phyloP scores from a whole-genome alignment of 2,797 vertebrate species.

The Selene dorsalis region DNA sequence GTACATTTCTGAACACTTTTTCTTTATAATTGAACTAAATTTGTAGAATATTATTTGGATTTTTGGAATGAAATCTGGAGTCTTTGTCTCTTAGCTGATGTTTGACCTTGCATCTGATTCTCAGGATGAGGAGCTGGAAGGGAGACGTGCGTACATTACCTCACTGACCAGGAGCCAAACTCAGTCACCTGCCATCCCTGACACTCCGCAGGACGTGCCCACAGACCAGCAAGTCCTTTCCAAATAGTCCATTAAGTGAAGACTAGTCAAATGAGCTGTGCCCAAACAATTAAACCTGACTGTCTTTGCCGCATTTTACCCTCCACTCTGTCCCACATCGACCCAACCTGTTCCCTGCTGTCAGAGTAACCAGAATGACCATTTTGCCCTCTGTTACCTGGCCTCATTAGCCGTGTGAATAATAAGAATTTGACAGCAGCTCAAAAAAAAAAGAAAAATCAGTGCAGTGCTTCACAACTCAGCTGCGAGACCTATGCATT shows the following conservation, averaged over 20 bases:
- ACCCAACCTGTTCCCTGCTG: conserved; percentile 19
- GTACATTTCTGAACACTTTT: neutral
- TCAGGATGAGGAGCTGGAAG: conserved; percentile 84
- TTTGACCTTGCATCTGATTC: conserved; percentile 25
- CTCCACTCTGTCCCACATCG: conserved; percentile 16
- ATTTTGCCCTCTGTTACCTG: conserved; percentile 16
- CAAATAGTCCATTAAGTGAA: conserved; percentile 44
- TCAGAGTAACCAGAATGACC: conserved; percentile 19
- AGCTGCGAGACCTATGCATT: conserved; percentile 14
- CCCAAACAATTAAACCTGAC: conserved; percentile 15
- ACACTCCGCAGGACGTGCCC: conserved; percentile 18
- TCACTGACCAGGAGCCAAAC: conserved; percentile 19
- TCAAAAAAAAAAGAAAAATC: neutral
- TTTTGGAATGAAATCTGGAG: too few species aligned
- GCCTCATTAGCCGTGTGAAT: conserved; percentile 16
- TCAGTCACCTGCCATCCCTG: conserved; percentile 16
- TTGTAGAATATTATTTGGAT: neutral
- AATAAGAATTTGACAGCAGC: conserved; percentile 12
- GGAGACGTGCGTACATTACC: neutral
- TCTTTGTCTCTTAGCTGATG: neutral
- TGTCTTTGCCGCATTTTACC: conserved; percentile 22
- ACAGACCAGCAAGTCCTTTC: conserved; percentile 53
- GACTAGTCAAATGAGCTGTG: conserved; percentile 16
- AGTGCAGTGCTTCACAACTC: conserved; percentile 1
- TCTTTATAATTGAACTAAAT: neutral